Evolutionary conservation across 2,797 vertebrate genomes (phyloP).

Genomic region (Gambusia yucatana): DNA sequence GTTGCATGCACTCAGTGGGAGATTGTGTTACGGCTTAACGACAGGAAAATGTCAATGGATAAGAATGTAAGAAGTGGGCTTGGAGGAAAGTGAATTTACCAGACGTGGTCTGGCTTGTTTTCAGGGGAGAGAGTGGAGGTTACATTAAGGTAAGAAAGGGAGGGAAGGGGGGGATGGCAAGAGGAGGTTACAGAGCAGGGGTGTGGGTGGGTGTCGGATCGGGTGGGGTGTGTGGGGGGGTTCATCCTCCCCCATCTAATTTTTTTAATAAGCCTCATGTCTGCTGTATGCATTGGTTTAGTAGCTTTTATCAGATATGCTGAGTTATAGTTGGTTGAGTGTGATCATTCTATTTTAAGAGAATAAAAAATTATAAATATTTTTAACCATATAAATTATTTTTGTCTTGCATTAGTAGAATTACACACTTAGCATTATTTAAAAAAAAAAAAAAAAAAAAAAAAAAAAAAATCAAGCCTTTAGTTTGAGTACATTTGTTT

Average conservation of each 20-base stretch:
- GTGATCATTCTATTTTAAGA: neutral
- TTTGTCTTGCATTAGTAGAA: neutral
- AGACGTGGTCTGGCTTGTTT: slow-evolving; percentile 85
- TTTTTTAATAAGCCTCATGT: slow-evolving; percentile 50
- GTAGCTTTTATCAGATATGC: slow-evolving; percentile 20
- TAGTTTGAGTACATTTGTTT: neutral
- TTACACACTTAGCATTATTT: neutral
- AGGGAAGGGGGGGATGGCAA: neutral
- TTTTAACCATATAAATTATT: neutral
- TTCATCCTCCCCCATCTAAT: slow-evolving; percentile 27
- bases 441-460: too few relatives aligned
- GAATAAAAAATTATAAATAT: neutral
- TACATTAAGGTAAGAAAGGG: slow-evolving; percentile 77
- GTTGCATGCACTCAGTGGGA: slow-evolving; percentile 78
- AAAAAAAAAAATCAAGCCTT: neutral
- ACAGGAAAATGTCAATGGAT: slow-evolving; percentile 87
- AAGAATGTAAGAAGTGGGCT: slow-evolving; percentile 83
- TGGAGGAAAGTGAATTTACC: slow-evolving; percentile 81
- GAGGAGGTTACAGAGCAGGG: neutral
- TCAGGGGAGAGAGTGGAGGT: slow-evolving; percentile 76
- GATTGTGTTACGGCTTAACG: slow-evolving; percentile 83
- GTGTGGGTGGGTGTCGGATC: neutral
- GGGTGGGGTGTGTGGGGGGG: neutral
- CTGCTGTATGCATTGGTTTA: slow-evolving; percentile 29
- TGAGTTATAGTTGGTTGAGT: slow-evolving; percentile 4